These are phyloP conservation scores for Protonemura montana DNA, from an alignment of 2,888 invertebrate species.

Conservation along the genomic window DNA sequence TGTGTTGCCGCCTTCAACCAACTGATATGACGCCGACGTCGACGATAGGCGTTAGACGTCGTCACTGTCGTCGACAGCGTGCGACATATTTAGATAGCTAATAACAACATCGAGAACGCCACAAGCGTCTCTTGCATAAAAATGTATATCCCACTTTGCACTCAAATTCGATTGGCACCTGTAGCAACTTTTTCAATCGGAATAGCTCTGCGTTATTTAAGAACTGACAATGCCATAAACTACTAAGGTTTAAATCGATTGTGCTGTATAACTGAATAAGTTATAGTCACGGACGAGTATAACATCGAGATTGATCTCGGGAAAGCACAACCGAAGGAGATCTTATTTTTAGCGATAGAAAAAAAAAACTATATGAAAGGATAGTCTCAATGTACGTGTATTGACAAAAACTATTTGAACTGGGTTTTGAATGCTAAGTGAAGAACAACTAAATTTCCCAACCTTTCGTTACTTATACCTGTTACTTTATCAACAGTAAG, in stretches of 20 bases:
- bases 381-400: too few species aligned
- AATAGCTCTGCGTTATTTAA: neutral
- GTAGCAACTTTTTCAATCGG: neutral
- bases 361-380: too few species aligned
- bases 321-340: too few species aligned
- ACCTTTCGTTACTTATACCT: too few species aligned
- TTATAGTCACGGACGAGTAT: neutral
- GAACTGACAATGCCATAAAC: neutral
- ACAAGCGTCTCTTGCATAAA: neutral
- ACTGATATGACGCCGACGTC: neutral
- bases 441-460: too few species aligned
- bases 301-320: too few species aligned
- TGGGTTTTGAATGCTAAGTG: too few species aligned
- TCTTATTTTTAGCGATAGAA: too few species aligned
- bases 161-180: too few species aligned
- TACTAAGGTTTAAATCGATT: neutral
- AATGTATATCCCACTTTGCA: too few species aligned
- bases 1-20: neutral
- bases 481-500: too few species aligned
- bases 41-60: neutral
- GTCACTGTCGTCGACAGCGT: neutral
- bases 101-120: neutral
- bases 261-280: neutral
- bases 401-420: too few species aligned
- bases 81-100: neutral